Conservation (phyloP, 2,113 vertebrate genomes). For the Mola mola region DNA sequence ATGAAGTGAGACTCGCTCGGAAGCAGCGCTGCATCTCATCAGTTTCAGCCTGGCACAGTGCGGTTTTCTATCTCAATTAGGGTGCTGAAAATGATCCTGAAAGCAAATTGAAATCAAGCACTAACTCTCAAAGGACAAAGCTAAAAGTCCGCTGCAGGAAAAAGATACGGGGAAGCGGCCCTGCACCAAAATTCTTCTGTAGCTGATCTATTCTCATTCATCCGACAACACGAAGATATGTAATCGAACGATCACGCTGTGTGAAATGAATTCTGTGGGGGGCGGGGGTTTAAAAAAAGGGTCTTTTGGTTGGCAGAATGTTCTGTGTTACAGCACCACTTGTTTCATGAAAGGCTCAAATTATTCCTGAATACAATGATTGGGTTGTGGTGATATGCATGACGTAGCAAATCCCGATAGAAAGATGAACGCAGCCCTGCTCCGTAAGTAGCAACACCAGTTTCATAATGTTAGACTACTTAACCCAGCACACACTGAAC, state of each 20-base stretch:
- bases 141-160: neutral
- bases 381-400: conserved; percentile 6
- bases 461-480: neutral
- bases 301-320: conserved; percentile 28
- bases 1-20: conserved; percentile 31
- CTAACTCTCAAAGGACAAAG: conserved; percentile 2
- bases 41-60: conserved; percentile 14
- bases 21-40: conserved; percentile 12
- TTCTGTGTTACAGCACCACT: conserved; percentile 18
- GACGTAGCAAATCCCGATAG: neutral
- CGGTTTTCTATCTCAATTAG: conserved; percentile 49
- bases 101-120: conserved; percentile 36
- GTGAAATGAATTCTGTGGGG: neutral
- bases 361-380: conserved; percentile 12
- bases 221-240: conserved; percentile 24
- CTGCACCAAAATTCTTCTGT: conserved; percentile 24
- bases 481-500: neutral
- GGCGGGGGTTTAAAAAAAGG: neutral
- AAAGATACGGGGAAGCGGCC: conserved; percentile 10
- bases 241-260: neutral
- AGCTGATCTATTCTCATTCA: conserved; percentile 45
- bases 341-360: conserved; percentile 27
- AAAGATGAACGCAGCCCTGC: neutral
- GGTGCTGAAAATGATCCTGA: conserved; percentile 11
- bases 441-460: neutral